Evolutionary conservation across 2,888 invertebrate species (phyloP), one percentile per base, ranked within the genome.

Genomic region (Drosophila antonietae): DNA sequence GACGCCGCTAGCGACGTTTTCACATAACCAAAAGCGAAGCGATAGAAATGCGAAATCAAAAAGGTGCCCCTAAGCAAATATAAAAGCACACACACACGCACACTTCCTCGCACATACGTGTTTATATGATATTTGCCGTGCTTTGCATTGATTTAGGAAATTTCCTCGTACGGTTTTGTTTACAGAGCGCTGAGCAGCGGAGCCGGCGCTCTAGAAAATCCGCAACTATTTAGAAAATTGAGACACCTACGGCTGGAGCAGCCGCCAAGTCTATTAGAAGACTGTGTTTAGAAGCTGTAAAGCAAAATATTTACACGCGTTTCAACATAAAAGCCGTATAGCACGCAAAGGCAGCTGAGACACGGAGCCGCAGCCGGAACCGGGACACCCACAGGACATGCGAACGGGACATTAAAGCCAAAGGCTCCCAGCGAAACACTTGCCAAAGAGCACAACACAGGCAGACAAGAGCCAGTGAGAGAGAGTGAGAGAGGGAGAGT

Each of bases 221-320:
- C 76, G 68, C 76, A 82, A 84, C 86, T 84, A 82, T 83, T 84
- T 83, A 68, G 72, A 80, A 86, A 84, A 81, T 86, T 83, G 79
- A 84, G 86, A 86, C 86, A 84, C 82, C 78, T 80, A 86, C 65
- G 83, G 80, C 78, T 58, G 60, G 60, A 68, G 61, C 46, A 66
- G 51, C 53, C 63, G 70, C 63, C 73, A 64, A 74, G 79, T 80
- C 79, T 77, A 79, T 80, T 79, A 79, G 73, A 76, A 71, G 76
- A 65, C 75, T 73, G 76, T 79, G 79, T 75, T 78, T 85, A 75
- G 82, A 73, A 79, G 85, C 90, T 90, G 89, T 90, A 90, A 90
- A 87, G 87, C 89, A 86, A 87, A 87, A 86, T 86, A 90, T 86
- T 86, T 86, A 86, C 90, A 86, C 86, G 86, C 88, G 81, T 81